Percentiles rank a stretch among this genome's conserved stretches.
Evolutionary conservation across 2,888 invertebrate species (phyloP).

Genomic region (Hirtodrosophila histrioides): DNA sequence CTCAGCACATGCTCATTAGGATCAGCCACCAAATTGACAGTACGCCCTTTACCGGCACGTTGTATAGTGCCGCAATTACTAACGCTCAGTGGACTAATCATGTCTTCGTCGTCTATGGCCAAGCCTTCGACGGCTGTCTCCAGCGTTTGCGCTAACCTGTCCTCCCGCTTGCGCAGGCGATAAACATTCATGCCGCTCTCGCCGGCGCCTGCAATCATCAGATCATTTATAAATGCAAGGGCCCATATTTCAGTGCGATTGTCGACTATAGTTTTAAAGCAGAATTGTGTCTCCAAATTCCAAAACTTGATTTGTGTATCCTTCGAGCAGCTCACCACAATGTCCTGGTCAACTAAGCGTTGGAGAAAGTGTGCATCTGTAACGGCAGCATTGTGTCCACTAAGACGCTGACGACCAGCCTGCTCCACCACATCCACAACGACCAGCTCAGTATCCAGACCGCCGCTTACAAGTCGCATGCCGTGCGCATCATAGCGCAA

Average conservation of each 20-base stretch:
- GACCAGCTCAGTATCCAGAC: slow-evolving; percentile 95
- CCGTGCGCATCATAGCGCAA: slow-evolving; percentile 93
- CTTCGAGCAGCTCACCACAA: slow-evolving; percentile 93
- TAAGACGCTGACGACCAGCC: slow-evolving; percentile 93
- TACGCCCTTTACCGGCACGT: slow-evolving; percentile 91
- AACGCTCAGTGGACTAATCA: slow-evolving; percentile 88
- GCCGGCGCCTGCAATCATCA: slow-evolving; percentile 94
- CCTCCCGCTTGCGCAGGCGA: slow-evolving; percentile 87
- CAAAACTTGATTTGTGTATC: slow-evolving; percentile 98
- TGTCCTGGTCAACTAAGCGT: slow-evolving; percentile 83
- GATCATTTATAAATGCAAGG: slow-evolving; percentile 90
- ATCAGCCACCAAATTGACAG: slow-evolving; percentile 91
- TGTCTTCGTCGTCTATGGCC: slow-evolving; percentile 81
- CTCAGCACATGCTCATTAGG: slow-evolving; percentile 89
- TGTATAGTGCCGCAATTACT: slow-evolving; percentile 92
- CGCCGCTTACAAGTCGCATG: slow-evolving; percentile 93
- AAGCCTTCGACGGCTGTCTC: slow-evolving; percentile 84
- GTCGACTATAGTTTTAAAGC: slow-evolving; percentile 97
- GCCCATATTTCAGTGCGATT: slow-evolving; percentile 96
- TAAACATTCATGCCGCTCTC: slow-evolving; percentile 94
- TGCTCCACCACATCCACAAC: slow-evolving; percentile 98
- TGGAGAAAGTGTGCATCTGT: slow-evolving; percentile 92
- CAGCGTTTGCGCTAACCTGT: slow-evolving; percentile 85
- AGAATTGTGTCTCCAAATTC: slow-evolving; percentile 97
- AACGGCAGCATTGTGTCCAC: slow-evolving; percentile 95